These are phyloP conservation scores for Sebastes oblongus DNA, from an alignment of 2,797 vertebrate genomes.

Conservation along the genomic window DNA sequence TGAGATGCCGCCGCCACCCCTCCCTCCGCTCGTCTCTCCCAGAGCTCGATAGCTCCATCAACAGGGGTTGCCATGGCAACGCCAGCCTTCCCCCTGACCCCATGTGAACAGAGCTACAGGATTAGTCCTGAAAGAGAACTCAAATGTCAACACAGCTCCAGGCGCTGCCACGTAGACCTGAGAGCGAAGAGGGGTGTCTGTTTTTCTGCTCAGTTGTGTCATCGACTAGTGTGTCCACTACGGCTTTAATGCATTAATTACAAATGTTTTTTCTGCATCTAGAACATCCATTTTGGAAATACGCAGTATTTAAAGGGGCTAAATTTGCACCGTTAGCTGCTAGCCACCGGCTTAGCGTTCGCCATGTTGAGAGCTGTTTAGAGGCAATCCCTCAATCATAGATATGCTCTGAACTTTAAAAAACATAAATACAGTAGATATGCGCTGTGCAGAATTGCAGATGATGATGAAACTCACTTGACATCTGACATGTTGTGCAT, in stretches of 20 bases:
- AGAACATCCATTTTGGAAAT: neutral
- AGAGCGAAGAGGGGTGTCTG: constrained; percentile 39
- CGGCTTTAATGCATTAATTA: neutral
- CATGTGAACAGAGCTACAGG: constrained; percentile 77
- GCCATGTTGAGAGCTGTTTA: too few relatives aligned
- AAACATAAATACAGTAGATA: neutral
- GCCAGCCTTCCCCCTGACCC: constrained; percentile 74
- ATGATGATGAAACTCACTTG: neutral
- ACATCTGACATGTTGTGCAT: neutral
- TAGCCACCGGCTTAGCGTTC: too few relatives aligned
- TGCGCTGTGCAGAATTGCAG: neutral
- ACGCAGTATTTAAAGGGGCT: neutral
- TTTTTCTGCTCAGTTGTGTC: constrained; percentile 39
- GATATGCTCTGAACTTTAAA: neutral
- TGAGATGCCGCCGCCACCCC: constrained; percentile 47
- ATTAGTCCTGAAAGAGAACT: constrained; percentile 80
- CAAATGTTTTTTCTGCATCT: neutral
- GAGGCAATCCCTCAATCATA: too few relatives aligned
- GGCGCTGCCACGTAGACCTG: constrained; percentile 75
- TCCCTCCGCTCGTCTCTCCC: constrained; percentile 57
- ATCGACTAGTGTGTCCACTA: neutral
- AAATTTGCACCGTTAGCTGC: too few relatives aligned
- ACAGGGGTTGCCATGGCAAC: constrained; percentile 80
- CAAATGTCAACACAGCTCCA: constrained; percentile 79
- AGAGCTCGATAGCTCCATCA: constrained; percentile 73